A percentile compares a stretch with the other conserved stretches of the same genome.
Conservation (phyloP, 2,113 vertebrate genomes). For the Onychorhynchus coronatus region DNA sequence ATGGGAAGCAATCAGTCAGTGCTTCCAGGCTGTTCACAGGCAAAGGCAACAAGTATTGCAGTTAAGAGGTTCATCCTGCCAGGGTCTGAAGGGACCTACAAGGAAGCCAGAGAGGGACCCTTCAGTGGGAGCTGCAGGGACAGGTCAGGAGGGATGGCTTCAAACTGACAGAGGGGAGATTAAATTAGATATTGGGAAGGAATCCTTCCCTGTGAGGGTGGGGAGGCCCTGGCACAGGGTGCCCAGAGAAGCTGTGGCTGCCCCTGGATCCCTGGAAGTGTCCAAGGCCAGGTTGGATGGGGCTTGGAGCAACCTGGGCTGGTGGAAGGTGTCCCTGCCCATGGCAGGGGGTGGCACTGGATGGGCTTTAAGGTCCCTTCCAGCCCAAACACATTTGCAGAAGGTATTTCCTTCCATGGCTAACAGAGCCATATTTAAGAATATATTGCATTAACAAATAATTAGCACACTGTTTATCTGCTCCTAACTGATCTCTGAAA, state of each 20-base stretch:
- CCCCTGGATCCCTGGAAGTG: background rate
- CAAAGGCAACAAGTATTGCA: background rate
- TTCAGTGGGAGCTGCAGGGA: background rate
- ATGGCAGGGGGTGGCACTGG: background rate
- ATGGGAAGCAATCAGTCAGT: background rate
- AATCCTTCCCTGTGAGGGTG: background rate
- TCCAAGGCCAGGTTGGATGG: background rate
- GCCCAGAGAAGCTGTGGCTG: background rate
- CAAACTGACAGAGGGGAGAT: background rate
- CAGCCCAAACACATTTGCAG: background rate
- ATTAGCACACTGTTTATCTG: background rate
- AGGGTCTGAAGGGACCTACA: no score
- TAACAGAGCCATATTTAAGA: background rate
- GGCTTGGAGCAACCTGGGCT: background rate
- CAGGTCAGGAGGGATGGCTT: fast-evolving
- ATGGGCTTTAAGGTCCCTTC: background rate
- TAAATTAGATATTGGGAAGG: background rate
- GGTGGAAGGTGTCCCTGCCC: background rate
- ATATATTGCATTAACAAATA: background rate
- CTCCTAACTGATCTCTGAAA: background rate
- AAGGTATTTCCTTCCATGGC: background rate
- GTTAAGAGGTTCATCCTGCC: background rate
- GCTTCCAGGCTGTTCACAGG: background rate
- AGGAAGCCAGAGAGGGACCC: background rate
- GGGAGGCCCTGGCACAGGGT: background rate